These are phyloP conservation scores for Margaritifera margaritifera DNA, from an alignment of 2,888 invertebrate species.

Conservation along the genomic window DNA sequence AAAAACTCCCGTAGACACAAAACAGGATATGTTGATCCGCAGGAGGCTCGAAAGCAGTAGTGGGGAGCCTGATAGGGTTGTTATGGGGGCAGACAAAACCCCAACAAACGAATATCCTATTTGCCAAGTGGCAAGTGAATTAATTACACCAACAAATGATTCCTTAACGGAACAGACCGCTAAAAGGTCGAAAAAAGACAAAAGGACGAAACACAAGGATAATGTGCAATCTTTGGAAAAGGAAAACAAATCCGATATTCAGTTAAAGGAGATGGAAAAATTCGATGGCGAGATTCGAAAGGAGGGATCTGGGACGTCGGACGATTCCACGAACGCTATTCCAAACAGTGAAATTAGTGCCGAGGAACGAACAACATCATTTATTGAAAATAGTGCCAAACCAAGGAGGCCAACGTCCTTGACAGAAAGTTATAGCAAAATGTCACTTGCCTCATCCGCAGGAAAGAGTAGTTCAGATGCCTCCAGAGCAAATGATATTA, in stretches of 20 bases:
- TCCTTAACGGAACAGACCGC: too few relatives aligned
- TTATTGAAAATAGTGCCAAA: conserved; percentile 47
- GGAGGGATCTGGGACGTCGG: conserved; percentile 49
- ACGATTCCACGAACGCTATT: conserved; percentile 40
- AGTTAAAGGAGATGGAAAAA: conserved; percentile 26
- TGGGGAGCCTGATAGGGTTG: conserved; percentile 25
- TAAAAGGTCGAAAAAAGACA: too few relatives aligned
- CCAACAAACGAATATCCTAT: conserved; percentile 18
- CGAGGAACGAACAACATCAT: conserved; percentile 52
- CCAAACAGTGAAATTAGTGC: conserved; percentile 23
- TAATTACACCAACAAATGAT: too few relatives aligned
- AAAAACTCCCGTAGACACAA: conserved; percentile 38
- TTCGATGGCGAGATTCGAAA: conserved; percentile 32
- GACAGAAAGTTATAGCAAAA: conserved; percentile 53
- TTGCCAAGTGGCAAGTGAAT: too few relatives aligned
- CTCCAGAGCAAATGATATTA: conserved; percentile 18
- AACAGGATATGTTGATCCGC: conserved; percentile 51
- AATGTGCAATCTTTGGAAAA: too few relatives aligned
- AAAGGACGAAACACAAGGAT: too few relatives aligned
- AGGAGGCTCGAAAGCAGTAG: conserved; percentile 39
- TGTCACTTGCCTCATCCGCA: conserved; percentile 28
- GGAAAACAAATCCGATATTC: conserved; percentile 19
- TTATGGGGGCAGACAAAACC: conserved; percentile 38
- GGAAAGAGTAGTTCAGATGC: conserved; percentile 21
- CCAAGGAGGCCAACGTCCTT: conserved; percentile 58